Base-by-base conservation (phyloP, 2,797 vertebrate species). In the Chrosomus eos region DNA sequence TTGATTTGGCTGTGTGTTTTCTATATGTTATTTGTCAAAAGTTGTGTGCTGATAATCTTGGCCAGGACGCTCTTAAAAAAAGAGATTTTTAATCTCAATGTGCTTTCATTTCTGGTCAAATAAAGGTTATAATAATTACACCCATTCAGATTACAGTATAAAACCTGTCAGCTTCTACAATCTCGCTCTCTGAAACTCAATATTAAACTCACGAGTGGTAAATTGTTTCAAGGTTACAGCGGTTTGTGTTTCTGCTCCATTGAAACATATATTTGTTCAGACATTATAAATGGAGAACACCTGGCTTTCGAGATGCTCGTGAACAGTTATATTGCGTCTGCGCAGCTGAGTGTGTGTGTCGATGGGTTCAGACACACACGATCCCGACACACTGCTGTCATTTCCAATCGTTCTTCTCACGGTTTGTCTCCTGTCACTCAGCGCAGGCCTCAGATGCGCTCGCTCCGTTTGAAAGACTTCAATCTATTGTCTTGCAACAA, bases 281-380 rank as follows among this genome's bases (percentile, higher is more conserved):
- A 58, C 66, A 51, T 33, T 28, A 67, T 81, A 72, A 60, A 72
- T 43, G 18, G 36, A 81, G 67, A 81, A 23, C 80, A 81, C 51
- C 80, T 81, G 68, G 53, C 36, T 45, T 72, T 45, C 10, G 36
- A 72, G n/a, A 43, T 70, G 31, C 64, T 26, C 3, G 8, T 8
- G 11, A 45, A 60, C 33, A 60, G 21, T 62, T 72, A 75, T 74
- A n/a, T 19, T 38, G 14, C 5, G 21, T 51, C 55, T 74, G 53
- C 38, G 28, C 80, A 43, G 28, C 38, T 64, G 55, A 82, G 48
- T 62, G 36, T 0, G 36, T 33, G 68, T 82, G n/a, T 48, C 48
- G 7, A 62, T 14, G 36, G 21, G 26, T 82, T 81, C 53, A 72
- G 18, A 6, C 6, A 1, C 48, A 72, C 7, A 58, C 33, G 80